These are phyloP conservation scores for Heliconius erato DNA, from an alignment of 2,888 invertebrate genomes.

Conservation along the genomic window DNA sequence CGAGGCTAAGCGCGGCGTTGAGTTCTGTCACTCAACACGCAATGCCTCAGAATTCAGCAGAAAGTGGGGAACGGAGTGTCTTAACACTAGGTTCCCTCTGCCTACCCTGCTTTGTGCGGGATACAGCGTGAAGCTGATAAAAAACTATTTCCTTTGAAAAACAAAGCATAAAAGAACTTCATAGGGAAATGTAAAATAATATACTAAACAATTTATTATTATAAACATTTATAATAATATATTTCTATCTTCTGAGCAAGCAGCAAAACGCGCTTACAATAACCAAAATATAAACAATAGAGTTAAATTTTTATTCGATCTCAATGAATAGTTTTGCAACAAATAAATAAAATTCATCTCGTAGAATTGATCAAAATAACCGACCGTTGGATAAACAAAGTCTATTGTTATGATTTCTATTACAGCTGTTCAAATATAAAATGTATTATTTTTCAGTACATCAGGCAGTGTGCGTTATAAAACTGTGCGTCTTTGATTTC, in stretches of 20 bases:
- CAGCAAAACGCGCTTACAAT: neutral
- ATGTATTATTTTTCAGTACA: slow-evolving; percentile 40
- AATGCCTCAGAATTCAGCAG: too few relatives aligned
- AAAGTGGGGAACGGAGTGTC: too few relatives aligned
- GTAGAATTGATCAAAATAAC: slow-evolving; percentile 31
- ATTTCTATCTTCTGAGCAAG: neutral
- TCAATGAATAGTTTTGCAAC: slow-evolving; percentile 10
- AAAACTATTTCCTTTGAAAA: neutral
- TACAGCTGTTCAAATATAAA: slow-evolving; percentile 42
- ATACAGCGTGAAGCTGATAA: too few relatives aligned
- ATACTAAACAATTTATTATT: neutral
- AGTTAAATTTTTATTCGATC: slow-evolving; percentile 12
- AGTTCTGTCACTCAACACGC: too few relatives aligned
- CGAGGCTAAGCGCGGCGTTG: too few relatives aligned
- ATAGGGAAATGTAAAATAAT: neutral
- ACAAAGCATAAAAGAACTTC: neutral
- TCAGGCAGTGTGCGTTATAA: neutral
- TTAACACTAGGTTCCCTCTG: too few relatives aligned
- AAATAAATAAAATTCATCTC: slow-evolving; percentile 33
- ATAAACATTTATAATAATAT: neutral
- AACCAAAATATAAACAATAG: slow-evolving; percentile 9
- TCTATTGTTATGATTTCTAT: slow-evolving; percentile 35
- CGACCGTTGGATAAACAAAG: slow-evolving; percentile 28
- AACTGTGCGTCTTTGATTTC: neutral
- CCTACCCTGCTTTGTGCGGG: too few relatives aligned